Evolutionary conservation across 2,113 vertebrate species (phyloP).

Genomic region (Hydropotes inermis): DNA sequence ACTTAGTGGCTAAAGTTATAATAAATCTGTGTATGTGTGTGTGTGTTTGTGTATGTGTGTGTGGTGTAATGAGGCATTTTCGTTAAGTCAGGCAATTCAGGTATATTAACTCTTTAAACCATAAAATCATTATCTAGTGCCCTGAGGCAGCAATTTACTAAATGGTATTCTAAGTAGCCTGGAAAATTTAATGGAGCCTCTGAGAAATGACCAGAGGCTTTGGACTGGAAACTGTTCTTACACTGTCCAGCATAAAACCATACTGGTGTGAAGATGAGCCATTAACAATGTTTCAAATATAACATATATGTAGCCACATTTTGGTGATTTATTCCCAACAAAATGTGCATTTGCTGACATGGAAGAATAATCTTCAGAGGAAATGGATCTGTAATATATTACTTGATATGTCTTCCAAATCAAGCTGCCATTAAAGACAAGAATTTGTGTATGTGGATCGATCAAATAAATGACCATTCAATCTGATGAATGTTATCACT

Average conservation of each 20-base stretch:
- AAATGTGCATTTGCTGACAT: not conserved
- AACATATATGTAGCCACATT: not conserved
- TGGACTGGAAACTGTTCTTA: constrained; percentile 21
- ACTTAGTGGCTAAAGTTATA: not conserved
- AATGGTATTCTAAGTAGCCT: constrained; percentile 27
- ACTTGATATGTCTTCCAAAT: not conserved
- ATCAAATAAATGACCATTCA: not conserved
- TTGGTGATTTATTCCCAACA: not conserved
- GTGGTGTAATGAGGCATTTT: constrained; percentile 14
- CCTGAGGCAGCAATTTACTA: constrained; percentile 40
- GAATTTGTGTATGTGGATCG: not conserved
- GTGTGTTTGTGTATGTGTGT: not conserved
- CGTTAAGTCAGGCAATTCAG: not conserved
- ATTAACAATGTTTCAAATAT: not conserved
- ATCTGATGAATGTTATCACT: not conserved
- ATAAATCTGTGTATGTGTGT: not conserved
- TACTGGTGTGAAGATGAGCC: not conserved
- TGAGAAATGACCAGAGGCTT: constrained; percentile 47
- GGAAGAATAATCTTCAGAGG: not conserved
- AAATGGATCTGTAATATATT: not conserved
- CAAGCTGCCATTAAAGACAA: not conserved
- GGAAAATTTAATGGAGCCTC: constrained; percentile 20
- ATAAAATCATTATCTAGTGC: constrained; percentile 28
- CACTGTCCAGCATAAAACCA: not conserved
- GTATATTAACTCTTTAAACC: constrained; percentile 45